Evolutionary conservation across 1,140 invertebrate species (phyloP).

Genomic region (Zophobas morio): DNA sequence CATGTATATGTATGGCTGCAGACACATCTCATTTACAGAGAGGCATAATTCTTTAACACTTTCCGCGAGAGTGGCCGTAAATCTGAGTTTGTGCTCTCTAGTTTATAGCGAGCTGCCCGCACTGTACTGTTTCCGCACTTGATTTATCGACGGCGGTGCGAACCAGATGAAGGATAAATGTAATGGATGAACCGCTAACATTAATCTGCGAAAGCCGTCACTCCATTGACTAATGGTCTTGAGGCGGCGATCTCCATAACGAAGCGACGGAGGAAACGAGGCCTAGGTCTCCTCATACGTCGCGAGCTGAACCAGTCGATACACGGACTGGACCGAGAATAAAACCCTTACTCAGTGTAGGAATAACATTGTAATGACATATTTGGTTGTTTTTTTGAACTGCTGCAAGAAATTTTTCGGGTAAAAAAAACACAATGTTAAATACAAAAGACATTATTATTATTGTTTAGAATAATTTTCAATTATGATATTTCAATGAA

Average conservation of each 20-base stretch:
- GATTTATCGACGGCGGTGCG: conserved; percentile 57
- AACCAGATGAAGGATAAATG: conserved; percentile 61
- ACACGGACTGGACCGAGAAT: too few species aligned
- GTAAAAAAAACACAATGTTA: too few species aligned
- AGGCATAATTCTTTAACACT: conserved; percentile 63
- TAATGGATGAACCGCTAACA: conserved; percentile 62
- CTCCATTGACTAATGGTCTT: conserved; percentile 54
- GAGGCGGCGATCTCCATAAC: conserved; percentile 21
- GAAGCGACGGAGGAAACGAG: background rate
- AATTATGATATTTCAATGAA: too few species aligned
- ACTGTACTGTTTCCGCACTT: conserved; percentile 52
- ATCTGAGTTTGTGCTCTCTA: conserved; percentile 61
- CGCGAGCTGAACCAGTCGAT: too few species aligned
- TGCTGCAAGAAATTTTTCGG: too few species aligned
- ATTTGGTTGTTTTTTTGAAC: too few species aligned
- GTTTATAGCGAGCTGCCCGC: conserved; percentile 55
- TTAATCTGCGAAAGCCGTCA: conserved; percentile 54
- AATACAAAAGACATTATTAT: too few species aligned
- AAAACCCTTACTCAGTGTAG: too few species aligned
- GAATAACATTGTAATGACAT: too few species aligned
- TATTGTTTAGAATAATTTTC: too few species aligned
- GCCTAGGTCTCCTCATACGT: too few species aligned
- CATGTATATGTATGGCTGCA: conserved; percentile 63
- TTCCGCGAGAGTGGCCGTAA: conserved; percentile 63
- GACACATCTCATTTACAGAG: conserved; percentile 64